Conservation (phyloP, 2,797 vertebrate genomes). For the Oryzias sinensis region DNA sequence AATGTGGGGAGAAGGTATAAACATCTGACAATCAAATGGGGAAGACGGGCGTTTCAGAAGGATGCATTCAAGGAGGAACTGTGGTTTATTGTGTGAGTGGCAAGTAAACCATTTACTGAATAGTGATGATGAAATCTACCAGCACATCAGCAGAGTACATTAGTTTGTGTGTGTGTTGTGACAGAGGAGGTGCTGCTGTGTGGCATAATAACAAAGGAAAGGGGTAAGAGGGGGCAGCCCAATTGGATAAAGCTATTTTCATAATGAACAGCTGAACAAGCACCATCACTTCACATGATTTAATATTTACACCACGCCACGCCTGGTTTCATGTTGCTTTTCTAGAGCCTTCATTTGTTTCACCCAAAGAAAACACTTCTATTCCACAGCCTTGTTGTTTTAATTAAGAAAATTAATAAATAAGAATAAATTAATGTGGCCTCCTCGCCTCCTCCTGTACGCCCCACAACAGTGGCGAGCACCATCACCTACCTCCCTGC, state of each 20-base stretch:
- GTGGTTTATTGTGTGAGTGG: conserved; percentile 35
- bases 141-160: conserved; percentile 40
- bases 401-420: conserved; percentile 86
- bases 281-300: conserved; percentile 79
- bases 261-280: conserved; percentile 79
- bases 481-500: conserved; percentile 48
- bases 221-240: conserved; percentile 58
- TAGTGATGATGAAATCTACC: conserved; percentile 66
- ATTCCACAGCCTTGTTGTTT: conserved; percentile 82
- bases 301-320: conserved; percentile 73
- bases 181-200: conserved; percentile 40
- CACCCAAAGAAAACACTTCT: conserved; percentile 75
- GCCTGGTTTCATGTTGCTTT: conserved; percentile 75
- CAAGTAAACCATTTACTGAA: conserved; percentile 56
- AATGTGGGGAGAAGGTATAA: conserved; percentile 31
- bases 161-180: conserved; percentile 30
- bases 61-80: conserved; percentile 57
- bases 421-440: conserved; percentile 83
- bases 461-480: conserved; percentile 59
- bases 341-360: conserved; percentile 78
- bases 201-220: conserved; percentile 63
- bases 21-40: conserved; percentile 54
- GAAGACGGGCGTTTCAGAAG: conserved; percentile 56
- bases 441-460: conserved; percentile 61
- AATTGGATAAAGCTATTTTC: conserved; percentile 74